Evolutionary conservation across 2,888 invertebrate genomes (phyloP), one percentile per base, ranked within the genome.

Genomic region (Sphaeridia pumilis): DNA sequence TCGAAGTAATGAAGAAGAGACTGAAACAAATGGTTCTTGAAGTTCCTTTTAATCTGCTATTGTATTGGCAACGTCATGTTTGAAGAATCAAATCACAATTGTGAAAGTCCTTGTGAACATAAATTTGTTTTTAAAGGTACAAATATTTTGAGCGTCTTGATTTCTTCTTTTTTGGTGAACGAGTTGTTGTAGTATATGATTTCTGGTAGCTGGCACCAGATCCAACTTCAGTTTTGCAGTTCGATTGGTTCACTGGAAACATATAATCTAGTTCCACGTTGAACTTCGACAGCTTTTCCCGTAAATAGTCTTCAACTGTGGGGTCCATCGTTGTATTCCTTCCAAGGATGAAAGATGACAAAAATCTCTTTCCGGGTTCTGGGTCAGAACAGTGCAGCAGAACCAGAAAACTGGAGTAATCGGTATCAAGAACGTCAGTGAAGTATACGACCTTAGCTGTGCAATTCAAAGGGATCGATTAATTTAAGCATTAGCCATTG

Each of bases 401-500:
- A 41, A 89, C 71, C 0, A 84, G 80, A 87, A 87, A 89, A 1
- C 83, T 82, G 54, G 77, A 78, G 69, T 87, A 86, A 68, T 88
- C 87, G 0, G 87, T 84, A 67, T 88, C 88, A 64, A 88, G 69
- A 0, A 88, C 82, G 68, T 85, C 88, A 0, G 88, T 88, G 67
- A 88, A 88, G 73, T 89, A 89, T 59, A 87, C 77, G 12, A 87
- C 88, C 70, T 87, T 87, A 71, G 87, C 87, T 87, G 69, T 12
- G 44, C 22, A 31, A n/a, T n/a, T n/a, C 14, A 31, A 31, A 31
- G 31, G 31, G 7, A 31, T 31, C 14, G 14, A 10, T 10, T 31
- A 31, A 14, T 31, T 31, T 31, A 14, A 31, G 14, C 31, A 7
- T 10, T 10, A 14, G 7, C 31, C 10, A 31, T 10, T n/a, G n/a